A percentile compares a stretch with the other conserved stretches of the same genome.
Evolutionary conservation across 2,797 vertebrate species (phyloP).

Genomic region (Pseudotriccus pelzelni): DNA sequence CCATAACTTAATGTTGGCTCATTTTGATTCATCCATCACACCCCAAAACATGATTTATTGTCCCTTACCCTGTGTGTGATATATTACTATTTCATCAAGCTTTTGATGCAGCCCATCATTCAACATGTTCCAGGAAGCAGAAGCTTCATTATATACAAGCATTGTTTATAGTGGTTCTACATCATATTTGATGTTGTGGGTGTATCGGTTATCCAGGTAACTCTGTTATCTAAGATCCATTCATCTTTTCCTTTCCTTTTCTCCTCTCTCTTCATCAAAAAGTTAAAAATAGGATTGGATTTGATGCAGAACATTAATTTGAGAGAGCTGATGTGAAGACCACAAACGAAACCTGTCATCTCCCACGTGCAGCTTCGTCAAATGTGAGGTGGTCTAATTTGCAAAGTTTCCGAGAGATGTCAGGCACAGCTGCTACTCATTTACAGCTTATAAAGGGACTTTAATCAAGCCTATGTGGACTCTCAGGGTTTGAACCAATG

Average conservation of each 20-base stretch:
- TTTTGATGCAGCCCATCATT: constrained; percentile 32
- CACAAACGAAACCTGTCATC: background rate
- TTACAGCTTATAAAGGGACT: background rate
- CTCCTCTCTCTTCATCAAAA: constrained; percentile 16
- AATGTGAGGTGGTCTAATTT: constrained; percentile 24
- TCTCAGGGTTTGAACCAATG: background rate
- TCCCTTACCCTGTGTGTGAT: background rate
- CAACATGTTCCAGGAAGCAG: background rate
- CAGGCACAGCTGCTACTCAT: constrained; percentile 1
- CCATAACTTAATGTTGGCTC: background rate
- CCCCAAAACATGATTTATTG: background rate
- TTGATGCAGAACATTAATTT: constrained; percentile 9
- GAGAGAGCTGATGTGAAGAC: constrained; percentile 9
- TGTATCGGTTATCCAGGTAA: background rate
- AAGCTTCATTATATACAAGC: background rate
- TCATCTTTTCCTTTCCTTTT: background rate
- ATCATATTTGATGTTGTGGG: background rate
- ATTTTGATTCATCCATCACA: background rate
- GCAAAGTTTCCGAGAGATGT: background rate
- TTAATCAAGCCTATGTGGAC: background rate
- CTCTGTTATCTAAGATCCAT: background rate
- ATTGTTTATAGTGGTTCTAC: background rate
- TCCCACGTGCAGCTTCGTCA: constrained; percentile 3
- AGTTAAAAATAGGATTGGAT: background rate
- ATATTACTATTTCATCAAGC: background rate